Evolutionary conservation across 2,797 vertebrate genomes (phyloP), one percentile per base, ranked within the genome.

Genomic region (Lerista edwardsae): DNA sequence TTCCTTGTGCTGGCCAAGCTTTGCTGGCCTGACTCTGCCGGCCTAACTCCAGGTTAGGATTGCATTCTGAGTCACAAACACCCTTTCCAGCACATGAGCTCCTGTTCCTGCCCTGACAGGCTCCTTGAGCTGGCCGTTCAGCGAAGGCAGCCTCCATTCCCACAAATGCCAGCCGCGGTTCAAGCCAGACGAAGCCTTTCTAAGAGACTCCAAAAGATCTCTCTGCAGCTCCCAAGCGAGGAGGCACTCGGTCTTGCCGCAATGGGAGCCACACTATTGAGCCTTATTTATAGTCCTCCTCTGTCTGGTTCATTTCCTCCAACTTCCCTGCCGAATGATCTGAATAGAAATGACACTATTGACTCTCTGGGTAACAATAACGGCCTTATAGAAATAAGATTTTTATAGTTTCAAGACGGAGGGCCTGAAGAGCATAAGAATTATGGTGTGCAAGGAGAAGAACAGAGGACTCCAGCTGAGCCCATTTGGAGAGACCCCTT

Each of bases 331-430:
- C 94, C 94, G 93, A 95, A 95, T 90, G 90, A 90, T 89, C 84
- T 94, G 94, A 95, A 96, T 95, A 94, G 94, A 95, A 96, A 96
- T 94, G 92, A 94, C 94, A 94, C 91, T 91, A 94, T 92, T 93
- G 94, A 94, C 93, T 94, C 77, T 90, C 91, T 90, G 92, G 82
- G 89, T 93, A 93, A 93, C 93, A 93, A 94, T 94, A 94, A 96
- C 95, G 90, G 93, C 89, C 94, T 95, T 95, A 93, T 31, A 95
- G 94, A 94, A 95, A 92, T 94, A 90, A 90, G 90, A 91, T 93
- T 94, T 95, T 95, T 95, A 92, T 94, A 86, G 94, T 94, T 91
- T 93, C 88, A 85, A n/a, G 93, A 87, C 89, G 86, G 84, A 92
- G 88, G 90, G 92, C 94, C 91, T 93, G 91, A 90, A 92, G 92